Base-by-base conservation (phyloP, 2,797 vertebrate species). In the Chloroceryle inda region DNA sequence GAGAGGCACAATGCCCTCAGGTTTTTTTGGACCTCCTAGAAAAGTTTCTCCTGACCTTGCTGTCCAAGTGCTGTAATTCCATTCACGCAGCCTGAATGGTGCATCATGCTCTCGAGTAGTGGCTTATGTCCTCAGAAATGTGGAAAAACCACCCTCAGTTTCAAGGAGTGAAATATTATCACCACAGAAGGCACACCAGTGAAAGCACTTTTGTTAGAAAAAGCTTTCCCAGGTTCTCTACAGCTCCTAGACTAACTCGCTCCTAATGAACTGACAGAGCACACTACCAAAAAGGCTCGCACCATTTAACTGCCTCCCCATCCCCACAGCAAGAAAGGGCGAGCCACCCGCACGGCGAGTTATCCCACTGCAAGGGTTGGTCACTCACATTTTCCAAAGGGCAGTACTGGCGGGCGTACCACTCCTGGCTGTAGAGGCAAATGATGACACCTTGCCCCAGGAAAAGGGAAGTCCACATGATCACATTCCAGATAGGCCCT, bases 361-460 rank as follows among this genome's bases (percentile, higher is more conserved):
- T 44, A 20, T 13, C 27, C 56, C 76, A 7, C 3, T 13, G 56
- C 40, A 24, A 50, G 40, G 22, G 38, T 4, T 37, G 26, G 45
- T 40, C 47, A 95, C 96, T 98, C 98, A 99, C 99, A 81, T 99
- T 98, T 89, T 98, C 97, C 16, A 98, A 63, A 49, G 99, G 99
- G 94, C 99, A 99, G 96, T 99, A 98, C 83, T 97, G 98, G 88
- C 98, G 99, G 33, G 99, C 99, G 2, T 99, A 99, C 99, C 99
- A 99, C 98, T 99, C 99, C 96, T 99, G 99, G 83, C 99, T 99
- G 85, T 99, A 99, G 56, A 99, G 98, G 93, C 99, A 99, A 78
- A 99, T 97, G 83, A 99, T 97, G 82, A 99, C 98, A 9, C 99
- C 99, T 6, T 99, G 98, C 67, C 99, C 99, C 94, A 99, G 97